Conservation (phyloP, 2,888 invertebrate species). For the Drepana falcataria region DNA sequence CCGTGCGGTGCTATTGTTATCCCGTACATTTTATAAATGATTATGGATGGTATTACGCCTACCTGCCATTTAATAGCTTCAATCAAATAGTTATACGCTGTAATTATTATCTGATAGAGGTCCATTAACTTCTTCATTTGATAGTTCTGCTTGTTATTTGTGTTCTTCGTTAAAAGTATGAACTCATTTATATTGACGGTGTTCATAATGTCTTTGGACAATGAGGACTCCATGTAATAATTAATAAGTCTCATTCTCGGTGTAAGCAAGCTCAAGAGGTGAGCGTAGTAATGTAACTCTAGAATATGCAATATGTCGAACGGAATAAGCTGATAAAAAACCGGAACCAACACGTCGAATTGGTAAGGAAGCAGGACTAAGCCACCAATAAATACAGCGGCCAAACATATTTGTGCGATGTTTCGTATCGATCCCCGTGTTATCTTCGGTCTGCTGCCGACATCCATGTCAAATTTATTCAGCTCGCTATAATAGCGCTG, state of each 20-base stretch:
- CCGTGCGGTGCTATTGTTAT: too few relatives aligned
- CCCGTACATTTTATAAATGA: background rate
- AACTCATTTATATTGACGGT: slow-evolving; percentile 26
- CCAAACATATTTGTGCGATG: slow-evolving; percentile 19
- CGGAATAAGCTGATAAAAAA: slow-evolving; percentile 15
- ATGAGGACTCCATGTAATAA: slow-evolving; percentile 37
- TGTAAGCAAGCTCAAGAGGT: slow-evolving; percentile 41
- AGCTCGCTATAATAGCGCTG: slow-evolving; percentile 35
- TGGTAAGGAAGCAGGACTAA: slow-evolving; percentile 14
- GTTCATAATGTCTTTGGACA: slow-evolving; percentile 22
- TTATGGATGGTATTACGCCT: slow-evolving; percentile 5
- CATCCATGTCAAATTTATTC: slow-evolving; percentile 39
- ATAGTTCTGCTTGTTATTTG: slow-evolving; percentile 22
- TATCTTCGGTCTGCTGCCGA: slow-evolving; percentile 36
- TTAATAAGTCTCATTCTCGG: slow-evolving; percentile 46
- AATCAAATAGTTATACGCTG: slow-evolving; percentile 42
- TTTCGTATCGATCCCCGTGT: slow-evolving; percentile 31
- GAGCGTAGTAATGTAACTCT: slow-evolving; percentile 45
- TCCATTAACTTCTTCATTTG: slow-evolving; percentile 47
- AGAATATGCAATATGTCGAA: slow-evolving; percentile 25
- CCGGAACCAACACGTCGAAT: slow-evolving; percentile 5
- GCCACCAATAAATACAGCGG: slow-evolving; percentile 16
- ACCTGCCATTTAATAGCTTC: slow-evolving; percentile 63
- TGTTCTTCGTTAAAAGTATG: slow-evolving; percentile 19
- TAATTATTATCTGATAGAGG: slow-evolving; percentile 44